Percentiles rank a stretch among this genome's conserved stretches.
Evolutionary conservation across 2,113 vertebrate species (phyloP).

Genomic region (Dendropsophus ebraccatus): DNA sequence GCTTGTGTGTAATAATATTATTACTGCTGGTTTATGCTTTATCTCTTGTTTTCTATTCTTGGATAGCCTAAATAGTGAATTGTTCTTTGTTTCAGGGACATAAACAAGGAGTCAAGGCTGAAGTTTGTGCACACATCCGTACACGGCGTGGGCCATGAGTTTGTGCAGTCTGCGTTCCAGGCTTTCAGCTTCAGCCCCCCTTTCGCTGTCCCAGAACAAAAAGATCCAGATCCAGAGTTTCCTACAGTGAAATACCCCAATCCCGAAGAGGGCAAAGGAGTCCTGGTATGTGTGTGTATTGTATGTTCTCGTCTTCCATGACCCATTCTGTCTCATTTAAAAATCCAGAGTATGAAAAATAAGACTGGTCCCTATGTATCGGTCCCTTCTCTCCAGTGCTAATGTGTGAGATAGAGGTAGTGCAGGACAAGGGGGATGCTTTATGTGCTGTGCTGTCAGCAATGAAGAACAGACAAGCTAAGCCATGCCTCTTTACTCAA

Average conservation of each 20-base stretch:
- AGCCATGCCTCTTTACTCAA: no score
- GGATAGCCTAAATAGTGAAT: neutral
- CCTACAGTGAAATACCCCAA: conserved; percentile 96
- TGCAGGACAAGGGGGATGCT: no score
- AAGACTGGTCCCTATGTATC: neutral
- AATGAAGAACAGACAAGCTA: no score
- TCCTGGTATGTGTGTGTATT: conserved; percentile 80
- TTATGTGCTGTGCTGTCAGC: no score
- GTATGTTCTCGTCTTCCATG: no score
- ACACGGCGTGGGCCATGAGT: conserved; percentile 91
- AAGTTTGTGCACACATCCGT: conserved; percentile 96
- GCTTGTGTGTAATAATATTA: neutral
- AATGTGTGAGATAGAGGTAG: no score
- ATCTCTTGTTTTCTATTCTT: no score
- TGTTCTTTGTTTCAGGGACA: conserved; percentile 73
- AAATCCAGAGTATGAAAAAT: neutral
- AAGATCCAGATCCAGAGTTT: conserved; percentile 93
- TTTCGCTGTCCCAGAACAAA: conserved; percentile 90
- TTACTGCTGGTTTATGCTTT: no score
- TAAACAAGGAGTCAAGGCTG: conserved; percentile 84
- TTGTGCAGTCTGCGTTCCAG: conserved; percentile 90
- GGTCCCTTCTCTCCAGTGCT: neutral
- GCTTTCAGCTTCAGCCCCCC: conserved; percentile 90
- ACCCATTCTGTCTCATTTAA: neutral
- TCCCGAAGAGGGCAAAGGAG: conserved; percentile 95